A percentile compares a stretch with the other conserved stretches of the same genome.
Evolutionary conservation across 2,797 vertebrate species (phyloP).

Genomic region (Anableps anableps): DNA sequence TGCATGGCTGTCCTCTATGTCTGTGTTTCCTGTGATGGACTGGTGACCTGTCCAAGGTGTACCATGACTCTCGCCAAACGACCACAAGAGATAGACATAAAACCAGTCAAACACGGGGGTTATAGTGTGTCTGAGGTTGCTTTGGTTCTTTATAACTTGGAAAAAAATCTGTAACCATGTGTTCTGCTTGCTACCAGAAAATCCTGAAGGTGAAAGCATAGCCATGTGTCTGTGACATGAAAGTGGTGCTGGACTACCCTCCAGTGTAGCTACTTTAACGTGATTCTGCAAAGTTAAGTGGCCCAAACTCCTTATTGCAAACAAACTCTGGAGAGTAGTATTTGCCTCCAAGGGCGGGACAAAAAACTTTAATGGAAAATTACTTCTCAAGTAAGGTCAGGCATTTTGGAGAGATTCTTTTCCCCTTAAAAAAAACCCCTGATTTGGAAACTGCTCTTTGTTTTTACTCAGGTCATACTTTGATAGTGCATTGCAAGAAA

Average conservation of each 20-base stretch:
- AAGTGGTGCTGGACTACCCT: not conserved
- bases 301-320: not conserved
- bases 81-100: not conserved
- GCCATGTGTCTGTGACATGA: not conserved
- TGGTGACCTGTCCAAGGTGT: too few relatives aligned
- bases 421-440: not conserved
- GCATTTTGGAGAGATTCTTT: not conserved
- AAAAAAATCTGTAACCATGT: not conserved
- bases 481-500: not conserved
- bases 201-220: not conserved
- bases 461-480: not conserved
- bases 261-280: not conserved
- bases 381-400: not conserved
- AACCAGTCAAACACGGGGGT: not conserved
- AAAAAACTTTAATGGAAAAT: not conserved
- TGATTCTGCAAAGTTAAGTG: too few relatives aligned
- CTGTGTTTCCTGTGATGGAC: too few relatives aligned
- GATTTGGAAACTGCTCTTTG: not conserved
- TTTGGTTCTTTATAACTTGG: not conserved
- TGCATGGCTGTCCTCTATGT: not conserved
- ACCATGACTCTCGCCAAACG: not conserved
- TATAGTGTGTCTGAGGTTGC: not conserved
- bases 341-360: too few relatives aligned
- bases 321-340: too few relatives aligned
- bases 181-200: not conserved